Evolutionary conservation across 2,113 vertebrate species (phyloP).

Genomic region (Thermophis baileyi): DNA sequence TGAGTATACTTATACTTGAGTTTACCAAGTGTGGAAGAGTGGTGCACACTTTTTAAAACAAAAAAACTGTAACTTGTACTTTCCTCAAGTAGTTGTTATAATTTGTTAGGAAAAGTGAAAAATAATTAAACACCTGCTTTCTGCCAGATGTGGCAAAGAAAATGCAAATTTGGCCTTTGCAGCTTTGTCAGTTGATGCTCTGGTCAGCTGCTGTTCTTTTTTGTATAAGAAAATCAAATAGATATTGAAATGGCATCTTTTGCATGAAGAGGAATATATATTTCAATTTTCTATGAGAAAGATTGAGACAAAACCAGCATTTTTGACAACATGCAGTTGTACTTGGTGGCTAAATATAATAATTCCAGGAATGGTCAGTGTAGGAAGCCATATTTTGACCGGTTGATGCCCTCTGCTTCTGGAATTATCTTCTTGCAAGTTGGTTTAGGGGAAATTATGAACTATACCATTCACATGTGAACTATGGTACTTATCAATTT

Average conservation of each 20-base stretch:
- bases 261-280: not conserved
- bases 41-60: not conserved
- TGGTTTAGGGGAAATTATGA: not conserved
- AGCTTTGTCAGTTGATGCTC: not conserved
- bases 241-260: not conserved
- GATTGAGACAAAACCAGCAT: not conserved
- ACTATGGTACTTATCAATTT: conserved; percentile 11
- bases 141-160: not conserved
- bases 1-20: not conserved
- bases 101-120: not conserved
- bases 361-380: not conserved
- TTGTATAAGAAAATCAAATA: not conserved
- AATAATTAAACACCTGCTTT: not conserved
- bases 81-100: not conserved
- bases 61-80: not conserved
- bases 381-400: not conserved
- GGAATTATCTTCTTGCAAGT: not conserved
- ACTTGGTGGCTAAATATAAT: not conserved
- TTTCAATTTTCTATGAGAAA: not conserved
- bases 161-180: not conserved
- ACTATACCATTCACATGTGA: conserved; percentile 1
- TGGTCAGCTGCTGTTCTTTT: not conserved
- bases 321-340: not conserved
- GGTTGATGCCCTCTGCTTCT: not conserved
- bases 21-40: not conserved